Conservation (phyloP, 2,888 invertebrate species). For the Belgica antarctica region DNA sequence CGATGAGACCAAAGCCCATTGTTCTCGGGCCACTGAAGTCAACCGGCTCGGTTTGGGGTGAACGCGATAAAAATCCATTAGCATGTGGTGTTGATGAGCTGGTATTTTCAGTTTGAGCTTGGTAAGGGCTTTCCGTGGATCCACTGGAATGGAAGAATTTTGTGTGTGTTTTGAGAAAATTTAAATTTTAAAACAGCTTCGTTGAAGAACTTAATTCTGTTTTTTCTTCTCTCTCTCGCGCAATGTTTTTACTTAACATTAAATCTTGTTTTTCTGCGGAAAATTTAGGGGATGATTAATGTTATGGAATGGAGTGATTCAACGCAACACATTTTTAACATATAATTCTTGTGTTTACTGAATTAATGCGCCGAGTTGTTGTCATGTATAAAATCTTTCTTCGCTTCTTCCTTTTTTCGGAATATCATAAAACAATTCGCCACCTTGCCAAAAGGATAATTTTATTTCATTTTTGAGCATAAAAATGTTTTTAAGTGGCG, state of each 20-base stretch:
- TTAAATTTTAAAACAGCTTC: slow-evolving; percentile 21
- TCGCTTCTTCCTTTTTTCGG: background rate
- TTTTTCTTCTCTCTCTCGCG: too few relatives aligned
- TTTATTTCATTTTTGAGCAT: slow-evolving; percentile 42
- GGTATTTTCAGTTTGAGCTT: slow-evolving; percentile 32
- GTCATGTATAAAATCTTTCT: slow-evolving; percentile 40
- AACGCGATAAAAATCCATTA: slow-evolving; percentile 57
- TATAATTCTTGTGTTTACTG: slow-evolving; percentile 40
- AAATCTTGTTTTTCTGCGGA: slow-evolving; percentile 24
- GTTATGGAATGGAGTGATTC: slow-evolving; percentile 33
- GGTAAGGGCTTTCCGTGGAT: slow-evolving; percentile 33
- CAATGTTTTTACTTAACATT: slow-evolving; percentile 8
- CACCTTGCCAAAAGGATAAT: slow-evolving; percentile 44
- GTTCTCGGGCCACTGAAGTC: slow-evolving; percentile 69
- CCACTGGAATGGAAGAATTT: slow-evolving; percentile 16
- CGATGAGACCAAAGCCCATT: slow-evolving; percentile 59
- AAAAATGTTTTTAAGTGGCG: slow-evolving; percentile 43
- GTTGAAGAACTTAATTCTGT: slow-evolving; percentile 15
- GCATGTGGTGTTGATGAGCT: slow-evolving; percentile 51
- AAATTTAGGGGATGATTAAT: slow-evolving; percentile 38
- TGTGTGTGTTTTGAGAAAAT: background rate
- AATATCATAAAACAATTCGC: slow-evolving; percentile 44
- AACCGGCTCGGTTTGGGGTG: slow-evolving; percentile 69
- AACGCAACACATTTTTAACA: slow-evolving; percentile 42
- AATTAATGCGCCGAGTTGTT: slow-evolving; percentile 44